Evolutionary conservation across 2,888 invertebrate genomes (phyloP).

Genomic region (Tigriopus californicus): DNA sequence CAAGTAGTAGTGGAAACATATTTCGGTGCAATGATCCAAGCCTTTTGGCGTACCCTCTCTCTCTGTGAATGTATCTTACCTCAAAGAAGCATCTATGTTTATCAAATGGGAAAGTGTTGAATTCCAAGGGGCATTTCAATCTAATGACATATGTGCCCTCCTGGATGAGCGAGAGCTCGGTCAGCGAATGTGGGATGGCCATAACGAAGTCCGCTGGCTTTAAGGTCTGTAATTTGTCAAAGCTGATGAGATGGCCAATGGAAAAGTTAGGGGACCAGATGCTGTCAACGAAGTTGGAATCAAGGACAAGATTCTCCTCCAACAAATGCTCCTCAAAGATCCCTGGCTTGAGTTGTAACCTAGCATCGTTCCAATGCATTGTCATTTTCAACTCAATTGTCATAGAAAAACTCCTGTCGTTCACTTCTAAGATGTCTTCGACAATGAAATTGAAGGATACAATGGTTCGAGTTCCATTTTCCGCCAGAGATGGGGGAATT

Average conservation of each 20-base stretch:
- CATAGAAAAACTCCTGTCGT: not conserved
- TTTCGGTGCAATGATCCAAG: too few species aligned
- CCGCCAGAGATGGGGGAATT: too few species aligned
- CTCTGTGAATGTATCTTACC: too few species aligned
- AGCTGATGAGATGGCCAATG: not conserved
- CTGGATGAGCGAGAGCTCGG: not conserved
- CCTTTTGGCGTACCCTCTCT: too few species aligned
- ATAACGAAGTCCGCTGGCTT: not conserved
- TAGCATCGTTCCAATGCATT: not conserved
- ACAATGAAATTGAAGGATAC: too few species aligned
- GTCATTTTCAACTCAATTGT: not conserved
- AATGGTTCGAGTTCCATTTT: too few species aligned
- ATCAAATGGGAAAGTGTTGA: not conserved
- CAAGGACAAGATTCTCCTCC: too few species aligned
- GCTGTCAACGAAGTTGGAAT: not conserved
- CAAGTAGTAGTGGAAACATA: too few species aligned
- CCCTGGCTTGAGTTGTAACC: not conserved
- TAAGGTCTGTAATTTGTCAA: not conserved
- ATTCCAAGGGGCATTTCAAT: not conserved
- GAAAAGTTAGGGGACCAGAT: not conserved
- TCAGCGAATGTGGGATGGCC: not conserved
- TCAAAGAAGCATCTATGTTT: not conserved
- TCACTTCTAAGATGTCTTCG: not conserved
- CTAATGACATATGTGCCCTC: not conserved
- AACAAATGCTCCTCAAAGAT: too few species aligned